phyloP scores from a whole-genome alignment of 2,888 invertebrate genomes.

The Philopedon plagiatum region DNA sequence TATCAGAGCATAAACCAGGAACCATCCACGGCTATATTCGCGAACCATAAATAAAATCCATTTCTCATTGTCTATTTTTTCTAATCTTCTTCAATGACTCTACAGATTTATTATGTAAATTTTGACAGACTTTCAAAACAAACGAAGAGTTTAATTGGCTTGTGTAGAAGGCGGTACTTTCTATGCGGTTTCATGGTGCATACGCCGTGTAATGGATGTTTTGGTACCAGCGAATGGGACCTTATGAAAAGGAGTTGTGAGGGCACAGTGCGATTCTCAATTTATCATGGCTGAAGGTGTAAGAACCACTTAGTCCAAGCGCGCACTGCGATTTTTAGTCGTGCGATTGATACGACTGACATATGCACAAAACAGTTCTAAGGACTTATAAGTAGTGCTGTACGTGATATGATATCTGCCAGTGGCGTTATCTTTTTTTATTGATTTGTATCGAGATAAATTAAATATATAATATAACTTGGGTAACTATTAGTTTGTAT shows the following conservation, averaged over 20 bases:
- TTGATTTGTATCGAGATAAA: too few species aligned
- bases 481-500: too few species aligned
- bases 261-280: not conserved
- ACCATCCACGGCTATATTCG: constrained; percentile 39
- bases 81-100: constrained; percentile 52
- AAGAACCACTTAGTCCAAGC: too few species aligned
- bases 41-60: constrained; percentile 46
- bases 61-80: constrained; percentile 47
- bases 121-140: constrained; percentile 53
- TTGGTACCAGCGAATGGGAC: constrained; percentile 32
- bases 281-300: not conserved
- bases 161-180: constrained; percentile 51
- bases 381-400: too few species aligned
- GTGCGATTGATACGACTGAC: too few species aligned
- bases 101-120: constrained; percentile 51
- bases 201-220: constrained; percentile 42
- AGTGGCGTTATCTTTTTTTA: too few species aligned
- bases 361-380: too few species aligned
- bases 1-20: constrained; percentile 49
- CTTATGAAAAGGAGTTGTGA: constrained; percentile 34
- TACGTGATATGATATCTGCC: too few species aligned
- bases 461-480: too few species aligned
- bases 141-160: constrained; percentile 51
- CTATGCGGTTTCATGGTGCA: constrained; percentile 39
- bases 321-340: too few species aligned